Evolutionary conservation across 2,113 vertebrate species (phyloP), one percentile per base, ranked within the genome.

Genomic region (Isichthys henryi): DNA sequence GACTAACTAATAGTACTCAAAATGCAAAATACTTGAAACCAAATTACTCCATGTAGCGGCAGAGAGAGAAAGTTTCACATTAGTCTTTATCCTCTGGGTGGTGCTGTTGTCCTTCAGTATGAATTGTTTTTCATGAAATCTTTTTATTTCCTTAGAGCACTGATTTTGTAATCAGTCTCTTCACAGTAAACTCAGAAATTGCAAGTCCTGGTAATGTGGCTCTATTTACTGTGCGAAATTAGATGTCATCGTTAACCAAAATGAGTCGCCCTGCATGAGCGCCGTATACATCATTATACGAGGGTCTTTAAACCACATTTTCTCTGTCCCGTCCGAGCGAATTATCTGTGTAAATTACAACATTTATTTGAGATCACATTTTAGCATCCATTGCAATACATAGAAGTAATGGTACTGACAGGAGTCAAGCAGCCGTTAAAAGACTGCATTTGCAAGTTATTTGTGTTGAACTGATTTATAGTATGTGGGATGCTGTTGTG

Each of bases 191-290:
- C 91, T 94, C 91, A 93, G 92, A 95, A 92, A 87, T 92, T 94
- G 94, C 94, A 95, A 94, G 95, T 96, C 19, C 92, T 94, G 93
- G 94, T 92, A 94, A 94, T 94, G 94, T 92, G 94, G 94, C 93
- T 95, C 94, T 93, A 95, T 95, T 95, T 95, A 92, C 92, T n/a
- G 85, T 58, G 56, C 52, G 31, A 35, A 62, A 85, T 35, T 46
- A 46, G 88, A 45, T 62, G 21, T 86, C 88, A 89, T 85, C 48
- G 50, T 86, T 62, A 89, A 62, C 52, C 31, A 48, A 45, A 89
- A 53, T 89, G 31, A 87, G 50, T 87, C 6, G 1, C 23, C 35
- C 21, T 87, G 21, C 31, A 8, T 49, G 13, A 87, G 85, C 21
- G 1, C 93, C 93, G 92, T 92, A 94, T 88, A 87, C 90, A 92